Evolutionary conservation across 1,140 invertebrate species (phyloP).

Genomic region (Hyles euphorbiae): DNA sequence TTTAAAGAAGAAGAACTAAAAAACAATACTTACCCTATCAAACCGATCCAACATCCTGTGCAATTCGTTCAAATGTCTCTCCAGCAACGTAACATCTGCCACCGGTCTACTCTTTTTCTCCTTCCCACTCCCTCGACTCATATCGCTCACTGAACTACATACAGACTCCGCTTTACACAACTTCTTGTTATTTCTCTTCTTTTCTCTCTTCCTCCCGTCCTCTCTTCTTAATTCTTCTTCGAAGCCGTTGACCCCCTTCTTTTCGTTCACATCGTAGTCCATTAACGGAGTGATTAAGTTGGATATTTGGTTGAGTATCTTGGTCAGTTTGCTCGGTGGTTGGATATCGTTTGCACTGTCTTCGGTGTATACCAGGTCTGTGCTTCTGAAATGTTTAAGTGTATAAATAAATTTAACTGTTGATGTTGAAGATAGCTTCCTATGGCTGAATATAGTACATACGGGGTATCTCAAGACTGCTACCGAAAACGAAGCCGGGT

Average conservation of each 20-base stretch:
- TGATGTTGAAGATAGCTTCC: too few species aligned
- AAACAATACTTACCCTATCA: constrained; percentile 38
- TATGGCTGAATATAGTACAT: too few species aligned
- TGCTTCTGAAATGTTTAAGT: constrained; percentile 14
- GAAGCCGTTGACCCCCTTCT: constrained; percentile 20
- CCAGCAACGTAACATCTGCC: constrained; percentile 39
- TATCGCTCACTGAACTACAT: constrained; percentile 52
- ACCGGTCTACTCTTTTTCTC: constrained; percentile 27
- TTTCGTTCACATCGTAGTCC: constrained; percentile 10
- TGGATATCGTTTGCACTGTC: background rate
- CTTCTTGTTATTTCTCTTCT: constrained; percentile 33
- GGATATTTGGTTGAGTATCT: constrained; percentile 40
- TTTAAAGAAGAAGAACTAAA: too few species aligned
- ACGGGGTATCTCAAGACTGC: too few species aligned
- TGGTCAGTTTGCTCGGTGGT: constrained; percentile 40
- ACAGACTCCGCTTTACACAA: constrained; percentile 38
- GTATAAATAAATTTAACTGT: background rate
- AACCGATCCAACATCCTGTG: constrained; percentile 49
- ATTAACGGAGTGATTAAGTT: constrained; percentile 36
- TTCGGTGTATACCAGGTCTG: constrained; percentile 7
- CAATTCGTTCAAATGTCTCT: constrained; percentile 53
- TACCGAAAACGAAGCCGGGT: too few species aligned
- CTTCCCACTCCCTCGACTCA: constrained; percentile 31
- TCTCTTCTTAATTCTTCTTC: constrained; percentile 20
- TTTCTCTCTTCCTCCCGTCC: constrained; percentile 32